Percentiles rank a stretch among this genome's conserved stretches.
Evolutionary conservation across 2,113 vertebrate genomes (phyloP).

Genomic region (Nannospalax galili): DNA sequence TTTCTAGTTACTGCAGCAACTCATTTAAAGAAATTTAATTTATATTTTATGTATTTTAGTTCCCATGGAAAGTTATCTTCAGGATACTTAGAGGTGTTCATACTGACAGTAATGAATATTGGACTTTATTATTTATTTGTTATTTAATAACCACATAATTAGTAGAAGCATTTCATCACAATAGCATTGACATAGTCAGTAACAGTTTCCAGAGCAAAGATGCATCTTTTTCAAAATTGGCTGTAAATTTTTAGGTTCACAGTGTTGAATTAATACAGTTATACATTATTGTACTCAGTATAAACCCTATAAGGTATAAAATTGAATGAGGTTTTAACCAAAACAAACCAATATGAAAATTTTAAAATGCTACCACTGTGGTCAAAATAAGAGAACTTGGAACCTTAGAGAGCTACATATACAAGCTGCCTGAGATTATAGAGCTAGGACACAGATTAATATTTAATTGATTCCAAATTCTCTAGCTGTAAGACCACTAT

Average conservation of each 20-base stretch:
- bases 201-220: too few relatives aligned
- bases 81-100: neutral
- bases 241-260: too few relatives aligned
- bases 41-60: conserved; percentile 17
- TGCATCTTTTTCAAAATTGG: too few relatives aligned
- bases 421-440: neutral
- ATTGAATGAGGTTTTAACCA: too few relatives aligned
- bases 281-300: too few relatives aligned
- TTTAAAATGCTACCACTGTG: conserved; percentile 3
- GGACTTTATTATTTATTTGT: too few relatives aligned
- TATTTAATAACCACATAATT: too few relatives aligned
- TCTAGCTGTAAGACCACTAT: neutral
- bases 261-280: too few relatives aligned
- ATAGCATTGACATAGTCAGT: too few relatives aligned
- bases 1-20: neutral
- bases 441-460: neutral
- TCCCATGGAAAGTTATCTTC: neutral
- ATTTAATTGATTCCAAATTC: neutral
- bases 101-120: neutral
- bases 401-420: neutral
- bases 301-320: too few relatives aligned
- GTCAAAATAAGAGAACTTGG: neutral
- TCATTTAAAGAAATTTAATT: conserved; percentile 23
- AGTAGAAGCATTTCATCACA: too few relatives aligned
- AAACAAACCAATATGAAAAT: conserved; percentile 13